Base-by-base conservation (phyloP, 2,888 invertebrate genomes). In the Sesamia inferens region DNA sequence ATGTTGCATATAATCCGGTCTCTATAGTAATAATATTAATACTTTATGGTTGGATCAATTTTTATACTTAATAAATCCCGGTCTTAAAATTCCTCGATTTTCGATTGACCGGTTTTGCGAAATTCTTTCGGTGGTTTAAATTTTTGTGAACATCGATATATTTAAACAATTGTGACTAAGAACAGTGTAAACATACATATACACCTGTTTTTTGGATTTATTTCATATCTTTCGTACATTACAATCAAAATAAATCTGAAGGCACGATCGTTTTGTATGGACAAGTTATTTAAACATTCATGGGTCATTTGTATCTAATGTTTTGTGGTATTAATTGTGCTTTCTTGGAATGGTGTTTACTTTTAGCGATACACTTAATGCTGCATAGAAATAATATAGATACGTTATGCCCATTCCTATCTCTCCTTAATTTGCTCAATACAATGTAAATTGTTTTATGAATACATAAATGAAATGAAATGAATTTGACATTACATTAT, bases 211-310 rank as follows among this genome's bases (percentile, higher is more conserved):
- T 58, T 24, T 7, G 42, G 59, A 79, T 61, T 48, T 44, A 59
- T 59, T 54, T 31, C 39, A 47, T 54, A 48, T 64, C 58, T 59
- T 47, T 14, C 42, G 48, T 31, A 63, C 39, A n/a, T 31, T 54
- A 59, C 64, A 76, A 76, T 24, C 31, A 47, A 16, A 77, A 82
- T 68, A 78, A 82, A 82, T 69, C 63, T 78, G 58, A 63, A 24
- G 42, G 68, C 31, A 31, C 31, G 31, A 31, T 3, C 31, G 31
- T 61, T 42, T 42, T 42, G 42, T 42, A 75, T 61, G 22, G 14
- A 55, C n/a, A 59, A 42, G 54, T 63, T 47, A 65, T 65, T 74
- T 44, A 54, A 16, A n/a, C 22, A 78, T 76, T 8, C n/a, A 55
- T 31, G 51, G 31, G 13, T 22, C 51, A 44, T n/a, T 31, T 54